These are phyloP conservation scores for Drosophila aldrichi DNA, from an alignment of 2,888 invertebrate species.

Conservation along the genomic window DNA sequence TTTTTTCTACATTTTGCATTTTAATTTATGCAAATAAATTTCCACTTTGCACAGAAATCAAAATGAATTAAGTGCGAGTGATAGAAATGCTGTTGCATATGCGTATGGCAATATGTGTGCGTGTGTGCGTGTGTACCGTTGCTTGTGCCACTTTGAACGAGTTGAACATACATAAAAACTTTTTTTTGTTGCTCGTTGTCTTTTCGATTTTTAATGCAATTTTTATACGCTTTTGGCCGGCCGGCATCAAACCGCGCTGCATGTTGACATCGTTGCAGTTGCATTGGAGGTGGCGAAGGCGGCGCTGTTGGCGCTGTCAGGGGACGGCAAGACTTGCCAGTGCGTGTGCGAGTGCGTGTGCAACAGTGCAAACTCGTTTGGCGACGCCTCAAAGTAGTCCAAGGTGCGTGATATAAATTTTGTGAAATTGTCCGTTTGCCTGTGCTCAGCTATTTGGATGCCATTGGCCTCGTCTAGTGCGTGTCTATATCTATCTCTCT, in stretches of 20 bases:
- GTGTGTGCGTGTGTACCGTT: conserved; percentile 60
- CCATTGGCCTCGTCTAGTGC: conserved; percentile 46
- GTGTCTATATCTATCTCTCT: neutral
- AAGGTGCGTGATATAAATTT: conserved; percentile 79
- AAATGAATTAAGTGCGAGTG: conserved; percentile 81
- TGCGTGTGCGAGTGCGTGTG: conserved; percentile 48
- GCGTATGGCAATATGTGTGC: conserved; percentile 5
- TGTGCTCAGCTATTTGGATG: conserved; percentile 30
- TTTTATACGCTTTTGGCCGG: conserved; percentile 65
- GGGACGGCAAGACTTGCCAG: conserved; percentile 53
- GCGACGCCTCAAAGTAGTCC: conserved; percentile 74
- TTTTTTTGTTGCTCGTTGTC: conserved; percentile 31
- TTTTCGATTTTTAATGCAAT: conserved; percentile 79
- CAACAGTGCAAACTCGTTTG: conserved; percentile 62
- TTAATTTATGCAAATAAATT: conserved; percentile 83
- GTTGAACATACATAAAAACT: conserved; percentile 42
- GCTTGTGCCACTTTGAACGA: conserved; percentile 72
- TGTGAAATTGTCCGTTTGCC: conserved; percentile 40
- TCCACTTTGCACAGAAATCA: conserved; percentile 82
- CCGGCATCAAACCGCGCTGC: conserved; percentile 65
- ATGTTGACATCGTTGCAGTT: conserved; percentile 60
- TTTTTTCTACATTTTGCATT: conserved; percentile 43
- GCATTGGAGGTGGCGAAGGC: conserved; percentile 19
- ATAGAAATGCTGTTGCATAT: conserved; percentile 71
- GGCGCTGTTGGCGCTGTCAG: conserved; percentile 1